Base-by-base conservation (phyloP, 1,140 invertebrate species). In the Cherax destructor region DNA sequence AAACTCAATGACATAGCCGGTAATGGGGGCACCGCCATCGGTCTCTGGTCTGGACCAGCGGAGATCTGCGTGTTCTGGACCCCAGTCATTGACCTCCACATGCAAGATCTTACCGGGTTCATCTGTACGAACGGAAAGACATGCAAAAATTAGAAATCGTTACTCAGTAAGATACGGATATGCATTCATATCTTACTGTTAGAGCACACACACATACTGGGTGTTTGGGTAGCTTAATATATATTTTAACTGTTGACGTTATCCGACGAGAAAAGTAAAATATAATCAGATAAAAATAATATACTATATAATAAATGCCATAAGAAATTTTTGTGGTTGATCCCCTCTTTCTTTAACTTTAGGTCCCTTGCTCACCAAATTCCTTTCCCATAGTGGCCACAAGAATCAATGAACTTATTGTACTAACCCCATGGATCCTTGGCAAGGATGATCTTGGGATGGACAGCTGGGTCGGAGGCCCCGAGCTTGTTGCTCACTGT, bases 391-490 rank as follows among this genome's bases (percentile, higher is more conserved):
- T 13, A 56, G 1, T 56, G 52, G 11, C 11, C 52, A 7, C 52
- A 56, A 56, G 52, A 13, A 56, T 9, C 52, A 56, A 56, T 9
- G 11, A 7, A 13, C 52, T 56, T 65, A 5, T 65, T 0, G 13
- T 30, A 94, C 95, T 95, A 95, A 98, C 97, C 98, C 98, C 98
- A 99, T 93, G 99, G 99, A 97, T 99, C 98, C 95, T 99, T 99
- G 65, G 99, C 98, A 77, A 99, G 94, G 50, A 99, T 97, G 52
- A 97, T 96, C 94, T 98, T 98, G 91, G 95, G 96, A 93, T 98
- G 98, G 11, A 97, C 95, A 47, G 97, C 97, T 80, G 98, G 98
- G 94, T 99, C 98, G 94, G 98, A 95, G 41, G 94, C 93, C 10
- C 96, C 96, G 92, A 95, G 94, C 69, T 94, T 94, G 92, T 95